Evolutionary conservation across 1,140 invertebrate genomes (phyloP), one percentile per base, ranked within the genome.

Genomic region (Drosophila bocki): DNA sequence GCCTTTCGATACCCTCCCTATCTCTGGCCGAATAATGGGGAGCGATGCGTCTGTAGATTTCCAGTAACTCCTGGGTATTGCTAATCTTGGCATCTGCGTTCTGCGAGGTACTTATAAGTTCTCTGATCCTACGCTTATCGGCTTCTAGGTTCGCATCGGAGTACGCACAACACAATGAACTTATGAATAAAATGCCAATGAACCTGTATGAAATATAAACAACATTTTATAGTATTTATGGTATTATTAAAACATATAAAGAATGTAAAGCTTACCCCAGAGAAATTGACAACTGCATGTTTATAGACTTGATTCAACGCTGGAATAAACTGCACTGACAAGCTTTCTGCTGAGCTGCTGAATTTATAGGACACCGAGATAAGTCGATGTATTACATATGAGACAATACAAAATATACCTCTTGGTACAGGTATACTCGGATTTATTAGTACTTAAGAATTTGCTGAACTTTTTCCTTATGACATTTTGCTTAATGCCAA

Each of bases 311-410:
- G 3, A 29, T 57, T 13, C 11, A 22, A 13, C 12, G 51, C 22
- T 63, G 51, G n/a, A 19, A 3, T 17, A 59, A 63, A 22, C 26
- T 17, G n/a, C 15, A 63, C 35, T 61, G 54, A 57, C 39, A 13
- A 8, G n/a, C 3, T 7, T 32, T 17, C 13, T 12, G 8, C 11
- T 12, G 7, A 33, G 37, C 6, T 8, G 35, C 11, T 22, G 4
- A 61, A 26, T 64, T n/a, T 63, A 63, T 60, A 33, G 13, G 11
- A 13, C 56, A 63, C 13, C 35, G 26, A 51, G 15, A 51, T 29
- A 50, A n/a, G 26, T 48, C 15, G n/a, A 29, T 29, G 8, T 29
- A n/a, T 50, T 29, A 50, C n/a, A 11, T n/a, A n/a, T 50, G 1
- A 48, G 4, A 26, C 22, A 45, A 45, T 22, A 45, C 6, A 45